Percentiles rank a stretch among this genome's conserved stretches.
These are phyloP conservation scores for Tenebrosternarchus preto DNA, from an alignment of 2,113 vertebrate species.

Conservation along the genomic window DNA sequence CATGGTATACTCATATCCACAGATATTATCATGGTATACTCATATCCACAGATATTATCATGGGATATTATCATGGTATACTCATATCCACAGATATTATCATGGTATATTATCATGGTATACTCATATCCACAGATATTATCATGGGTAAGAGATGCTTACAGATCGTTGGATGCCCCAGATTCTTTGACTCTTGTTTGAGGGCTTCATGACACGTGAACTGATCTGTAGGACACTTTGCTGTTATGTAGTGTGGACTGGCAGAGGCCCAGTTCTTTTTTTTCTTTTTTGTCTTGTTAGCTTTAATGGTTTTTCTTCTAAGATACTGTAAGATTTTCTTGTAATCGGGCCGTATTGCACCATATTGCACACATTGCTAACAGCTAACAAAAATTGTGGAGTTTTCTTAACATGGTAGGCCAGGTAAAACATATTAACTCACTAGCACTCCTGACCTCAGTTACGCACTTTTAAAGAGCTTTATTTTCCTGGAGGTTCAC, in stretches of 20 bases:
- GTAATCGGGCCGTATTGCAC: no score
- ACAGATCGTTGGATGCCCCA: background rate
- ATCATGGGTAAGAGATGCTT: background rate
- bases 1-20: background rate
- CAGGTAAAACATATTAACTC: no score
- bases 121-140: background rate
- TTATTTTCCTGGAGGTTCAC: no score
- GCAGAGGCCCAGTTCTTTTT: background rate
- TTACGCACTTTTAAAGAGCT: no score
- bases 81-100: no score
- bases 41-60: no score
- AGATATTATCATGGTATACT: background rate
- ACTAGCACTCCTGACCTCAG: no score
- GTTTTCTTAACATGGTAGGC: no score
- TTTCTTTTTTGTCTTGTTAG: background rate
- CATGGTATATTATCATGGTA: background rate
- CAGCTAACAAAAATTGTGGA: no score
- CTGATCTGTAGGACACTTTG: background rate
- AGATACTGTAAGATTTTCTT: no score
- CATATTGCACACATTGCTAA: no score
- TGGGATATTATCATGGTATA: background rate
- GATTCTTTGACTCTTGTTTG: background rate
- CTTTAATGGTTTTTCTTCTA: no score
- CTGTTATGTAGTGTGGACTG: background rate
- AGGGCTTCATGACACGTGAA: background rate